A percentile compares a stretch with the other conserved stretches of the same genome.
phyloP scores from a whole-genome alignment of 2,888 invertebrate genomes.

The Esperia sulphurella region DNA sequence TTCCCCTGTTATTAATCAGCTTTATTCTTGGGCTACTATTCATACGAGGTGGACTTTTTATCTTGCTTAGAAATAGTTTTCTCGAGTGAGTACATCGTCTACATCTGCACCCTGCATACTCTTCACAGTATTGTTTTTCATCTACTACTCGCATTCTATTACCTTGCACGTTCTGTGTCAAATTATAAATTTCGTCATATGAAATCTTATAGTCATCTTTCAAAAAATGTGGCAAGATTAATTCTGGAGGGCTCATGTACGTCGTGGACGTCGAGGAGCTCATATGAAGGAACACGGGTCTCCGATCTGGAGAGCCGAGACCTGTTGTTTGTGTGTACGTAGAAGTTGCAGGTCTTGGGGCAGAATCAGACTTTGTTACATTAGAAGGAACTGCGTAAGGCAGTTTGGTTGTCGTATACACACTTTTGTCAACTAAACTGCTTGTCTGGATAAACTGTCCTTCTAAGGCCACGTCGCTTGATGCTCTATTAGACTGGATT shows the following conservation, averaged over 20 bases:
- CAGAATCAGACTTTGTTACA: constrained; percentile 23
- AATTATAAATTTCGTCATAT: constrained; percentile 32
- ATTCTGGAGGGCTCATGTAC: constrained; percentile 74
- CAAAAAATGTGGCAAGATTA: constrained; percentile 54
- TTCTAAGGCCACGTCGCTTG: constrained; percentile 5
- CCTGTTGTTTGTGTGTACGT: constrained; percentile 58
- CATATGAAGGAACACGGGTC: constrained; percentile 59
- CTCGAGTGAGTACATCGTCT: constrained; percentile 28
- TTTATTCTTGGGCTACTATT: constrained; percentile 14
- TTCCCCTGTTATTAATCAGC: constrained; percentile 13
- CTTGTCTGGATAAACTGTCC: constrained; percentile 13
- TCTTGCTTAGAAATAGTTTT: constrained; percentile 16
- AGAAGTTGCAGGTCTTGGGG: constrained; percentile 45
- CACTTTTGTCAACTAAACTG: constrained; percentile 33
- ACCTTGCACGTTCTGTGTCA: constrained; percentile 19
- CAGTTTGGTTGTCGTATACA: constrained; percentile 32
- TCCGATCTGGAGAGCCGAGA: constrained; percentile 42
- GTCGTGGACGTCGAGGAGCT: constrained; percentile 74
- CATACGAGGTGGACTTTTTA: constrained; percentile 8
- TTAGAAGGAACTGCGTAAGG: constrained; percentile 26
- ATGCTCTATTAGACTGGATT: constrained; percentile 4
- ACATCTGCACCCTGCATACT: constrained; percentile 31
- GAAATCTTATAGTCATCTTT: constrained; percentile 30
- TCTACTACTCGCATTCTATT: constrained; percentile 20
- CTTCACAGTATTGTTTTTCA: constrained; percentile 16